Base-by-base conservation (phyloP, 2,888 invertebrate species). In the Rhodophaea formosa region DNA sequence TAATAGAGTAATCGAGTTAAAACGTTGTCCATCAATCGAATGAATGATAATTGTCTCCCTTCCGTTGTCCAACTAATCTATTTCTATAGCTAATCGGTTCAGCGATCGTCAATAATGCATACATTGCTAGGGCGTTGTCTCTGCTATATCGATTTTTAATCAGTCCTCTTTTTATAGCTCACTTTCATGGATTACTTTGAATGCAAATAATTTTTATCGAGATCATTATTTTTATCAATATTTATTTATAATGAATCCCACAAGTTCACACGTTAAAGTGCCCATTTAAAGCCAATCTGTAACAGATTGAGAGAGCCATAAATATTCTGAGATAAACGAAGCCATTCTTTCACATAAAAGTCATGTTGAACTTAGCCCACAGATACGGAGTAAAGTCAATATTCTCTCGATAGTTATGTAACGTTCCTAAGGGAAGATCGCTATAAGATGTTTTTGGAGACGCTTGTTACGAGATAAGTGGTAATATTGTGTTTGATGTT, bases 401-500 rank as follows among this genome's bases (percentile, higher is more conserved):
- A 85, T 63, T 64, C 62, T 60, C 62, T 59, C 57, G 44, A 51
- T 60, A 65, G 64, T 73, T 75, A 73, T 77, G 69, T 74, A 74
- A 79, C 72, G 70, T 75, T 77, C 71, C 72, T 75, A 62, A 65
- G 71, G 75, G 75, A 79, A 80, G 79, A 82, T 81, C 75, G 73
- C 72, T 79, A 70, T 74, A 71, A 77, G 82, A 86, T 80, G 80
- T 80, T 84, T 87, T 86, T 74, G 74, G 78, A 84, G 78, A 77
- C 77, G 79, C 83, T 84, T 87, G 84, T 87, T 82, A 81, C 74
- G 75, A 87, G 88, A 89, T 89, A 90, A 88, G 84, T 87, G 86
- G 87, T 88, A 84, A 89, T 89, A 88, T 87, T 86, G 79, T 88
- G 80, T 86, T 88, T 86, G 86, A 84, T 82, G 80, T 84, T 71